A percentile compares a stretch with the other conserved stretches of the same genome.
phyloP scores from a whole-genome alignment of 2,888 invertebrate species.

The Catocala fraxini region DNA sequence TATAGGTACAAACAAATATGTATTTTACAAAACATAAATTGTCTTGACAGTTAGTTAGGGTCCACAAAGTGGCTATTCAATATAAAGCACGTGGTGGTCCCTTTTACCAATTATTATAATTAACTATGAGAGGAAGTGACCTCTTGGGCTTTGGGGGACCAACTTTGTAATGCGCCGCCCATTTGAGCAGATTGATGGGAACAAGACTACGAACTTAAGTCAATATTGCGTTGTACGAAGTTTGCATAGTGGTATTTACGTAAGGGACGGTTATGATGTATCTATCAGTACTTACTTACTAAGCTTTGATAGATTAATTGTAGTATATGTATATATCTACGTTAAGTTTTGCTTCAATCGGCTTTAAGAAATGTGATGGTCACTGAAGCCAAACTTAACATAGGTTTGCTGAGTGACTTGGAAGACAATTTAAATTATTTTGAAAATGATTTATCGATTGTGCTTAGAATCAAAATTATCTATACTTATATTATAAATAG shows the following conservation, averaged over 20 bases:
- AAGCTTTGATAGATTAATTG: too few species aligned
- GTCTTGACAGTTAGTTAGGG: slow-evolving; percentile 41
- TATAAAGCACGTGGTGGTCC: slow-evolving; percentile 64
- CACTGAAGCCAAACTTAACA: too few species aligned
- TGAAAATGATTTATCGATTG: too few species aligned
- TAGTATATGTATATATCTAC: too few species aligned
- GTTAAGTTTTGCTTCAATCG: too few species aligned
- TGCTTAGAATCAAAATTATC: too few species aligned
- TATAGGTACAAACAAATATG: slow-evolving; percentile 19
- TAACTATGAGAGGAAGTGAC: slow-evolving; percentile 85
- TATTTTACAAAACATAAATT: slow-evolving; percentile 39
- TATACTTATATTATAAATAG: too few species aligned
- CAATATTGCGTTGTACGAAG: slow-evolving; percentile 71
- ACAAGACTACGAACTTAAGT: slow-evolving; percentile 82
- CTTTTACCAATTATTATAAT: slow-evolving; percentile 84
- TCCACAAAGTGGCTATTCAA: slow-evolving; percentile 66
- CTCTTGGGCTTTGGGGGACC: slow-evolving; percentile 75
- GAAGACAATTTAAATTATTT: too few species aligned
- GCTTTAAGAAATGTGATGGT: too few species aligned
- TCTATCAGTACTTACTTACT: neutral
- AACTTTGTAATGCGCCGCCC: slow-evolving; percentile 78
- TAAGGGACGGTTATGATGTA: slow-evolving; percentile 17
- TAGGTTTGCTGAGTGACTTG: too few species aligned
- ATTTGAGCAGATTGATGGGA: slow-evolving; percentile 83
- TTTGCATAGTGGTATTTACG: slow-evolving; percentile 59